Evolutionary conservation across 1,140 invertebrate genomes (phyloP).

Genomic region (Panagrolaimus sp.): DNA sequence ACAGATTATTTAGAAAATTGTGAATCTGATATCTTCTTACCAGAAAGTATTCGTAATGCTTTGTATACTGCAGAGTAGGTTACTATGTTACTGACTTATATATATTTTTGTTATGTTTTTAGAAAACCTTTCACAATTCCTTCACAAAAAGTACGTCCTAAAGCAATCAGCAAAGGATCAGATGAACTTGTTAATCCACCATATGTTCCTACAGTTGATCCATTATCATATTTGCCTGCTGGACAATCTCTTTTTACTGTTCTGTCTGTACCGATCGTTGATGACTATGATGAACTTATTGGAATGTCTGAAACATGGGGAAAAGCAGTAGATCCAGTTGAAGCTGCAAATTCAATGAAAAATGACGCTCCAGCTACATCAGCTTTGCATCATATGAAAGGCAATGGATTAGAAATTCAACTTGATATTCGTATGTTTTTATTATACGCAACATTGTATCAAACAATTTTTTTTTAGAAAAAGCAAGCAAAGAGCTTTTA

Average conservation of each 20-base stretch:
- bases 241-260: background rate
- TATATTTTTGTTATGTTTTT: background rate
- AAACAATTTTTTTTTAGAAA: background rate
- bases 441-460: background rate
- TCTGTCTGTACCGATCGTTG: background rate
- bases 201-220: no score
- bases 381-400: background rate
- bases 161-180: no score
- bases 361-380: background rate
- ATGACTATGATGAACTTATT: background rate
- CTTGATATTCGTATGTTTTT: conserved; percentile 8
- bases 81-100: no score
- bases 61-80: no score
- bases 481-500: no score
- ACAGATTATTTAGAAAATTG: background rate
- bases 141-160: no score
- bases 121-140: no score
- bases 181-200: no score
- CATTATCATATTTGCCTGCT: no score
- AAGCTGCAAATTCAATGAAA: background rate
- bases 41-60: no score
- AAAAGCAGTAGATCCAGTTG: background rate
- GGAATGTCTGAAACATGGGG: background rate
- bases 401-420: background rate
- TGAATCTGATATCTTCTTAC: background rate